Conservation (phyloP, 2,888 invertebrate genomes). For the Meteorus colon region DNA sequence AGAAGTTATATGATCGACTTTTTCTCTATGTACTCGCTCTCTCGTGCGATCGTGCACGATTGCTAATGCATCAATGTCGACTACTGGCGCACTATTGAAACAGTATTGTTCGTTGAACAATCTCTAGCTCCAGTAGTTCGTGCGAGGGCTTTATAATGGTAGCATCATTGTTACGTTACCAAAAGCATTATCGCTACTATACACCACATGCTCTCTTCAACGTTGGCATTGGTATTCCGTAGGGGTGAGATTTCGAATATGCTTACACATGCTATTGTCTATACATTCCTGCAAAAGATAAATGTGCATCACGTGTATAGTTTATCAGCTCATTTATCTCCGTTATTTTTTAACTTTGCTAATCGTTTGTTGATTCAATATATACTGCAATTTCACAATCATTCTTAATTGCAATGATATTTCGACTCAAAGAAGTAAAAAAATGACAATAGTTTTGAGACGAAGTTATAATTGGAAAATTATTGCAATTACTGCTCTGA, state of each 20-base stretch:
- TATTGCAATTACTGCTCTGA: too few species aligned
- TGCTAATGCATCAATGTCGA: slow-evolving; percentile 36
- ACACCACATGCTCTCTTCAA: slow-evolving; percentile 40
- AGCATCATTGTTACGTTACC: slow-evolving; percentile 50
- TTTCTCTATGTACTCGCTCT: not conserved
- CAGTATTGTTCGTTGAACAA: slow-evolving; percentile 37
- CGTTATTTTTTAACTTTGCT: not conserved
- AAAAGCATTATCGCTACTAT: slow-evolving; percentile 45
- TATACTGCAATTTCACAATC: too few species aligned
- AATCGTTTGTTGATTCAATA: not conserved
- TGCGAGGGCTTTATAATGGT: slow-evolving; percentile 39
- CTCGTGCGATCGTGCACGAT: slow-evolving; percentile 20
- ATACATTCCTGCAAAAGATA: not conserved
- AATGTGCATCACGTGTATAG: not conserved
- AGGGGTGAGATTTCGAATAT: slow-evolving; percentile 14
- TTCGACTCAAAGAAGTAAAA: too few species aligned
- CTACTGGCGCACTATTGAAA: slow-evolving; percentile 11
- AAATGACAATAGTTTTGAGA: too few species aligned
- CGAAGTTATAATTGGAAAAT: too few species aligned
- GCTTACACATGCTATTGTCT: not conserved
- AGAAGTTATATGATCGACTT: slow-evolving; percentile 4
- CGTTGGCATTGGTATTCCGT: slow-evolving; percentile 28
- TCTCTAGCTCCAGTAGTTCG: slow-evolving; percentile 26
- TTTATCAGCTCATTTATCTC: not conserved
- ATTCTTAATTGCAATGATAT: too few species aligned